These are phyloP conservation scores for Amblyraja radiata DNA, from an alignment of 2,797 vertebrate species.

Conservation along the genomic window DNA sequence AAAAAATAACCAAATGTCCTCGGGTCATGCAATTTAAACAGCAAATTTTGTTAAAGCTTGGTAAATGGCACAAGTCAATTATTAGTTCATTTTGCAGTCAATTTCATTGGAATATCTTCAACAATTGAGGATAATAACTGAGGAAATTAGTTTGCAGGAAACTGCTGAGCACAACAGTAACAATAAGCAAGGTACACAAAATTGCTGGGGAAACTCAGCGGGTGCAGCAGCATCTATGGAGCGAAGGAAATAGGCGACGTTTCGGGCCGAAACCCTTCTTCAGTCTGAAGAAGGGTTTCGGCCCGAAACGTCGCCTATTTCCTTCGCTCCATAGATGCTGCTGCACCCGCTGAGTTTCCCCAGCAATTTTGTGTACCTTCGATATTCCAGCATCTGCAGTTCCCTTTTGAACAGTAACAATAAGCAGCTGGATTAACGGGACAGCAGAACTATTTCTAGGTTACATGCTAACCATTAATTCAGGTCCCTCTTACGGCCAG, in stretches of 20 bases:
- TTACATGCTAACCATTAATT: slow-evolving; percentile 11
- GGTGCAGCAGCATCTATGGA: no score
- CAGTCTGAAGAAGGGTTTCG: no score
- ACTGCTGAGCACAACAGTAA: background rate
- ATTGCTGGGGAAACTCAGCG: no score
- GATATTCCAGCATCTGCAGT: no score
- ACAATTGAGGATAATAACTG: background rate
- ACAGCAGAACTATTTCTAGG: background rate
- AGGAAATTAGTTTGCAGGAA: background rate
- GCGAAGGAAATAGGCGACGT: no score
- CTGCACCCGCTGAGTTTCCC: no score
- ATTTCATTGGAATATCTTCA: background rate
- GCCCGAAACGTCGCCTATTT: no score
- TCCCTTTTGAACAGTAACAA: background rate
- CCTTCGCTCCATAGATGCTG: no score
- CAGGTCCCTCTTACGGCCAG: background rate
- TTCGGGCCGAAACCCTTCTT: no score
- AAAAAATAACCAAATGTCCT: background rate
- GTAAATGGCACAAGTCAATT: background rate
- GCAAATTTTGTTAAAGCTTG: background rate
- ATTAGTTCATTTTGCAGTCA: background rate
- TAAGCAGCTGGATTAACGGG: background rate
- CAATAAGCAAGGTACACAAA: no score
- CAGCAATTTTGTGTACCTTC: no score
- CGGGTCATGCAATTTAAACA: background rate